Base-by-base conservation (phyloP, 1,140 invertebrate genomes). In the Cydia pomonella region DNA sequence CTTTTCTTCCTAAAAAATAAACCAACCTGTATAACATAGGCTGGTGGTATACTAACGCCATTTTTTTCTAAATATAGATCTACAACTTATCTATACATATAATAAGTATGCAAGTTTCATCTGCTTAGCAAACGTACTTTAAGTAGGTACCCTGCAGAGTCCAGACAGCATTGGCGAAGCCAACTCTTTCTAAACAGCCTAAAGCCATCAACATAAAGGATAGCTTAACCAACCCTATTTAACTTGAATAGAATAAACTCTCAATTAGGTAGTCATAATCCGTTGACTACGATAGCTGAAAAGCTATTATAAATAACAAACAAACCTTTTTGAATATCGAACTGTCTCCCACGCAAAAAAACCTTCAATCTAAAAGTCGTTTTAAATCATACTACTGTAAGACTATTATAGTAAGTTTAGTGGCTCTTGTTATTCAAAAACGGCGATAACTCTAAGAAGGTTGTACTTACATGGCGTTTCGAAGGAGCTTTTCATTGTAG, bases 321-420 rank as follows among this genome's bases (percentile, higher is more conserved):
- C 77, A 80, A 47, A 77, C 41, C 63, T 66, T 66, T 53, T 74
- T 33, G 72, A 69, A 71, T 71, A 76, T 77, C 73, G 66, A 63
- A 79, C 78, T 77, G 82, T 85, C 85, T 85, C 85, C 85, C 85
- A 87, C 85, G 82, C 84, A 78, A 78, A 73, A 21, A 53, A 38
- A 72, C 13, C n/a, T 82, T 80, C 80, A 80, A 81, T 81, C 85
- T 82, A 82, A 84, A 50, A 47, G 21, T 13, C 1, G n/a, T n/a
- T 59, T 59, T 59, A 59, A 21, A 59, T 59, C 5, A 9, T 59
- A 23, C 16, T 23, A 10, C 53, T 12, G 53, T 59, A 53, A 21
- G 50, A 53, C 50, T 53, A 53, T 53, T 21, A 7, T 50, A 16
- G 41, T 44, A 16, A 44, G 47, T 50, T 5, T 53, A 12, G 21